Evolutionary conservation across 2,888 invertebrate genomes (phyloP), one percentile per base, ranked within the genome.

Genomic region (Nephrotoma guestfalica): DNA sequence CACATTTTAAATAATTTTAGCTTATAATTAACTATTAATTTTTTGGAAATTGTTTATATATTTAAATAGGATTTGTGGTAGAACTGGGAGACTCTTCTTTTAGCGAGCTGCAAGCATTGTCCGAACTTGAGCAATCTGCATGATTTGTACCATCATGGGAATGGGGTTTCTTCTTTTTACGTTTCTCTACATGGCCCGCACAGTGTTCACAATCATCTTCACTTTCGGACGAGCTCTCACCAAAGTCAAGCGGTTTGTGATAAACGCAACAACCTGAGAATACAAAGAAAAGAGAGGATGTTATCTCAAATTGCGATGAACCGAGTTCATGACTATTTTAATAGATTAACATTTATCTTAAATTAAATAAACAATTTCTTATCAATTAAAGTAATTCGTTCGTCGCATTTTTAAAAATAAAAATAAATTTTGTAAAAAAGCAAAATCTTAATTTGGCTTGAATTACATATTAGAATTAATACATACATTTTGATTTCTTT

Each of bases 401-500:
- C 0, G 45, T 43, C 6, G 5, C n/a, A 47, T 47, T 13, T 47
- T 57, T 57, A 57, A 57, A 57, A 57, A 57, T 57, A 57, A 15
- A 57, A 57, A 15, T 57, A 4, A 15, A 57, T 57, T 57, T 57
- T 57, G 5, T n/a, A 11, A 5, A 57, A 51, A 15, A 6, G 15
- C 13, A 4, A 51, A 15, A 0, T 6, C 4, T 4, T 57, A 57
- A 57, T 15, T 57, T 15, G 3, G 41, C 7, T 42, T 51, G 42
- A 83, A 57, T 57, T 57, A 6, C 15, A 3, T 30, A 57, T 57
- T 15, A 5, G 15, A 15, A 30, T 30, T 86, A 11, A 41, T 84
- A 91, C 94, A 94, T 92, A 97, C 98, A 98, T 94, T 98, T 99
- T 41, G 98, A 98, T 91, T 98, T 98, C 92, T 98, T 98, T 91